A percentile compares a stretch with the other conserved stretches of the same genome.
Evolutionary conservation across 2,113 vertebrate species (phyloP).

Genomic region (Chascanopsetta lugubris): DNA sequence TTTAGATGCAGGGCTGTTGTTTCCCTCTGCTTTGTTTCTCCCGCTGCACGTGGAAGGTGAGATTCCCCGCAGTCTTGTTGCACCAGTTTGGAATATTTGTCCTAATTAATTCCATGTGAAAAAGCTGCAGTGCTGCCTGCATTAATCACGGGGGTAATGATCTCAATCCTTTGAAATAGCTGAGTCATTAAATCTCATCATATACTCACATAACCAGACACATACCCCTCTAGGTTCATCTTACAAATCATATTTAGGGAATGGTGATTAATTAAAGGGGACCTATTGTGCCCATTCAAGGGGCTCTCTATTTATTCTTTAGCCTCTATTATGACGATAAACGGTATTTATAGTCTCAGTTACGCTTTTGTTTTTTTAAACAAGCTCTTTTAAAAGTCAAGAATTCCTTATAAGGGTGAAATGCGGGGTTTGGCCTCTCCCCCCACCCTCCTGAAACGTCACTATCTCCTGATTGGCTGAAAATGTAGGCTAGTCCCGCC

Average conservation of each 20-base stretch:
- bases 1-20: conserved; percentile 1
- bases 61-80: neutral
- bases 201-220: too few relatives aligned
- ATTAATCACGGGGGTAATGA: conserved; percentile 34
- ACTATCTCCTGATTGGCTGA: too few relatives aligned
- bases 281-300: too few relatives aligned
- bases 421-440: too few relatives aligned
- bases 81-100: conserved; percentile 5
- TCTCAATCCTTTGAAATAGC: neutral
- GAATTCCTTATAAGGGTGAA: too few relatives aligned
- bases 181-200: conserved; percentile 8
- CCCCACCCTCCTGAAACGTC: too few relatives aligned
- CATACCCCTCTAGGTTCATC: neutral
- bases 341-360: too few relatives aligned
- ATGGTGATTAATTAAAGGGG: neutral
- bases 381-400: too few relatives aligned
- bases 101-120: neutral
- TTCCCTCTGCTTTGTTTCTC: conserved; percentile 17
- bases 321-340: too few relatives aligned
- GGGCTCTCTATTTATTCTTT: too few relatives aligned
- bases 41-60: neutral
- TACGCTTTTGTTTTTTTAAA: too few relatives aligned
- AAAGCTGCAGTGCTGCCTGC: neutral
- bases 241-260: neutral
- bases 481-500: too few relatives aligned